Evolutionary conservation across 2,113 vertebrate species (phyloP), one percentile per base, ranked within the genome.

Genomic region (Chitala chitala): DNA sequence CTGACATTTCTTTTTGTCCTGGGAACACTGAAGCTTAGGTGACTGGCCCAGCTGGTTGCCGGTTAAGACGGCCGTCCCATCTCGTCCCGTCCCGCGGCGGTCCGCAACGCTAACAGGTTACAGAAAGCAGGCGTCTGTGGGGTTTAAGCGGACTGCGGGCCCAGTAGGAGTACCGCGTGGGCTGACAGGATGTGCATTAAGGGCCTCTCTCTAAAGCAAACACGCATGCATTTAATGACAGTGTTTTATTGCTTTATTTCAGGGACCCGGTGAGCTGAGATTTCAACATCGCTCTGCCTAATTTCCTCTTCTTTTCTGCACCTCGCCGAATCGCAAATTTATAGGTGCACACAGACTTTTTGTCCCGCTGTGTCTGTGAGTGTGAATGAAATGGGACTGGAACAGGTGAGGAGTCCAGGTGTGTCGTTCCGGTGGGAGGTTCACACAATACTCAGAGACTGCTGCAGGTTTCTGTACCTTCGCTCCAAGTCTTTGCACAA

Each of bases 171-270:
- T 50, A 77, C 80, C 77, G 63, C 59, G 77, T n/a, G 40, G 82
- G 79, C 85, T 86, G 86, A 29, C 85, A 89, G 84, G 84, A 84
- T 85, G 87, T 79, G 71, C 87, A 84, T 86, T 86, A 89, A 88
- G 80, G 82, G 53, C 61, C 84, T 87, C 84, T 88, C 82, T 86
- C 84, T 84, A 85, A 88, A 87, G 79, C 83, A 87, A 88, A 87
- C 86, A 89, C 80, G 79, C 82, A 82, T 78, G 79, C 78, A 77
- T 82, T 86, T 88, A 80, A 87, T 87, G 80, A 83, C 84, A 80
- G 75, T 64, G 64, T 82, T 82, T 81, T 78, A 77, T 75, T 79
- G 80, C 79, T 78, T 78, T 82, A 83, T 83, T 84, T 85, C 79
- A 70, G 76, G 73, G 80, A 81, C 79, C 76, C 81, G 80, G 75